Evolutionary conservation across 23 tunicate species (phyloP), one percentile per base, ranked within the genome.

Genomic region (Halocynthia aurantium): DNA sequence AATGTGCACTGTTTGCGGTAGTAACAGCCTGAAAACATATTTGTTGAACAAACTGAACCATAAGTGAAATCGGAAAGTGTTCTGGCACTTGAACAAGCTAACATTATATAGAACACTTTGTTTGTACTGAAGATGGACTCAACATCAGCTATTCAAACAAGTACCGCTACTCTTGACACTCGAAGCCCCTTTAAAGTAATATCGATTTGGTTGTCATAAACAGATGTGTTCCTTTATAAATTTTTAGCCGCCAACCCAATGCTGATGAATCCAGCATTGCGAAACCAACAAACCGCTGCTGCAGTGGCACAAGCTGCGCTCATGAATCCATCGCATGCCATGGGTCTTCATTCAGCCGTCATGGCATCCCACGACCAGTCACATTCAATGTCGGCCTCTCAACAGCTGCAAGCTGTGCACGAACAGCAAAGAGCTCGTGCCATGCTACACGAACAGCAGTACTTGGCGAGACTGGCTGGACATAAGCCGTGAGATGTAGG

Each of bases 401-500:
- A 89, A 22, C 95, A 88, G 15, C 77, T 88, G 7, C 95, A 88
- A 83, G 93, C 87, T 6, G 87, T 81, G 7, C 61, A 78, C 52
- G 88, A 89, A 62, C 88, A 89, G 70, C 72, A 80, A 18, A 15
- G 15, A 8, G 62, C n/a, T 10, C 20, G 60, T 12, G 85, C 72
- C 11, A 70, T 62, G 10, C 57, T 74, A 21, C 85, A 73, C 5
- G 81, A 82, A 12, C 86, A 73, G n/a, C 82, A 83, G 53, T 76
- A 51, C 51, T 50, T 83, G 53, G 22, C 54, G 72, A 75, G 73
- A 31, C 7, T 75, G 22, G 72, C 78, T 8, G 56, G 78, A 13
- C 56, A 51, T 74, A 74, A 74, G 22, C 78, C 62, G 7, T 74
- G 62, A 74, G 76, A 11, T 67, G 20, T 6, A 20, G 22, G 0